These are phyloP conservation scores for Scolopax rusticola DNA, from an alignment of 2,797 vertebrate species.

Conservation along the genomic window DNA sequence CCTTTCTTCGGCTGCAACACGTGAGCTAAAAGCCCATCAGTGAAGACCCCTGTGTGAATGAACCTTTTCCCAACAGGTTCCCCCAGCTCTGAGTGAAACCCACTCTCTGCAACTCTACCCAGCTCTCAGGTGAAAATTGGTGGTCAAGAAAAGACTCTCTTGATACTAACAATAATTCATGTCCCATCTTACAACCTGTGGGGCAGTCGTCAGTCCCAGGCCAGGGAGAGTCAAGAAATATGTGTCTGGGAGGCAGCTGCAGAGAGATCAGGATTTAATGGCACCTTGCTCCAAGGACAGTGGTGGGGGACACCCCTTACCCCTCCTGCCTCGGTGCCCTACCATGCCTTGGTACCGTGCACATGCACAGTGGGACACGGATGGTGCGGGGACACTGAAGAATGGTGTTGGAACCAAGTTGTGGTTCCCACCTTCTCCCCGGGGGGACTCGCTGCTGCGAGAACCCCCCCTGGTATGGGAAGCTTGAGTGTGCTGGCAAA, in stretches of 20 bases:
- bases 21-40: not conserved
- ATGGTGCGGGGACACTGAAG: accelerated
- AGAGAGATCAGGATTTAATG: not conserved
- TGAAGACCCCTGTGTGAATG: not conserved
- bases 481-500: not conserved
- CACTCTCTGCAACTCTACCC: accelerated
- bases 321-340: not conserved
- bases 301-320: not conserved
- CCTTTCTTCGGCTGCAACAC: not conserved
- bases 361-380: accelerated
- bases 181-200: not conserved
- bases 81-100: not conserved
- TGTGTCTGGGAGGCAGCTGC: accelerated
- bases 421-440: accelerated
- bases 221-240: not conserved
- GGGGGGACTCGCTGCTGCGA: not conserved
- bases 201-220: accelerated
- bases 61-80: not conserved
- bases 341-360: not conserved
- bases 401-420: accelerated
- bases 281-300: not conserved
- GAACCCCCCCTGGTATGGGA: not conserved
- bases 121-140: not conserved
- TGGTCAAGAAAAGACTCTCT: not conserved
- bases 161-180: not conserved